Evolutionary conservation across 2,797 vertebrate species (phyloP).

Genomic region (Chiloscyllium punctatum): DNA sequence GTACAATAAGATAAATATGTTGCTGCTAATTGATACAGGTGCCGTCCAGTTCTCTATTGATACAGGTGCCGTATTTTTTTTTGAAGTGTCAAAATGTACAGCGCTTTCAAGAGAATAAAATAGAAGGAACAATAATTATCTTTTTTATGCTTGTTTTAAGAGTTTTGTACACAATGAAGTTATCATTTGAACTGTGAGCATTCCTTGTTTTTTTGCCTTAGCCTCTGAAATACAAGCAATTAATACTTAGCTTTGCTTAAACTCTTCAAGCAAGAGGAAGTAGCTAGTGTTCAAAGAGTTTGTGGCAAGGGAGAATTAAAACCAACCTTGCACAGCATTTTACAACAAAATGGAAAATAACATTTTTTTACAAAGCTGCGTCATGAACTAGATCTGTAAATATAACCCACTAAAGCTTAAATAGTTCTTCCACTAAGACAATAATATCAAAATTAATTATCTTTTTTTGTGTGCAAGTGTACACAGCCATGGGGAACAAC

Average conservation of each 20-base stretch:
- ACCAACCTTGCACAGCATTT: slow-evolving; percentile 30
- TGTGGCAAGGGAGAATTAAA: background rate
- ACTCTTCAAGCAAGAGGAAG: slow-evolving; percentile 9
- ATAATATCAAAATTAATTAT: slow-evolving; percentile 3
- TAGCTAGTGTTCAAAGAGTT: slow-evolving; percentile 12
- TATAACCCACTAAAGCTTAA: background rate
- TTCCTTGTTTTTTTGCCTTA: slow-evolving; percentile 31
- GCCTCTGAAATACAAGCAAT: slow-evolving; percentile 35
- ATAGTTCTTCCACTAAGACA: background rate
- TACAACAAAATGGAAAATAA: background rate
- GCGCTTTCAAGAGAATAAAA: slow-evolving; percentile 23
- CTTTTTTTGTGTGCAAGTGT: background rate
- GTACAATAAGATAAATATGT: slow-evolving; percentile 18
- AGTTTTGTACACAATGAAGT: slow-evolving; percentile 21
- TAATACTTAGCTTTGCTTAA: slow-evolving; percentile 20
- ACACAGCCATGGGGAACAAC: background rate
- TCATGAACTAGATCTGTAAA: background rate
- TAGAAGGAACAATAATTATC: slow-evolving; percentile 32
- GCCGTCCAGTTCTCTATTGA: slow-evolving; percentile 14
- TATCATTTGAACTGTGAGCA: slow-evolving; percentile 34
- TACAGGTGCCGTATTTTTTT: slow-evolving; percentile 26
- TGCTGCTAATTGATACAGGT: slow-evolving; percentile 34
- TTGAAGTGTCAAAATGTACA: slow-evolving; percentile 39
- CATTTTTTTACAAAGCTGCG: background rate
- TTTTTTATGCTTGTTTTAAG: slow-evolving; percentile 37